Evolutionary conservation across 2,797 vertebrate species (phyloP).

Genomic region (Phataginus tetradactyla): DNA sequence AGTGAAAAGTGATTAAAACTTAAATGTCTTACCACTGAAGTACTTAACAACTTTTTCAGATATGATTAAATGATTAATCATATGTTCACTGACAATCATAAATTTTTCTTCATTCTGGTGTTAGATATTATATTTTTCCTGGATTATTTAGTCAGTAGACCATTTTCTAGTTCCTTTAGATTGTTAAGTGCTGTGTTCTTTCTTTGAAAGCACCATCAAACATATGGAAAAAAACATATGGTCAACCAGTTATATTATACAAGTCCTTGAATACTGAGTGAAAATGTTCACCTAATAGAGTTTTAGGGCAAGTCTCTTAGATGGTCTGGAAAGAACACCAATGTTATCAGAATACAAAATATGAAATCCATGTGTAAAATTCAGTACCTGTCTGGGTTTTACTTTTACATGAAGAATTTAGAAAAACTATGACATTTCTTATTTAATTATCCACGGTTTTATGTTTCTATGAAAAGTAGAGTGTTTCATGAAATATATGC

Average conservation of each 20-base stretch:
- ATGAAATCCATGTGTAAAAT: not conserved
- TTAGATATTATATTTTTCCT: slow-evolving; percentile 21
- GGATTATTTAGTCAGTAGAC: not conserved
- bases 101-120: not conserved
- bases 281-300: slow-evolving; percentile 43
- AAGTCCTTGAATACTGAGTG: not conserved
- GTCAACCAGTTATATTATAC: accelerated
- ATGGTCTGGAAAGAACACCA: not conserved
- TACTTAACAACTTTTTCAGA: slow-evolving; percentile 54
- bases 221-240: slow-evolving; percentile 58
- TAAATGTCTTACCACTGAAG: slow-evolving; percentile 42
- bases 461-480: not conserved
- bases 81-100: not conserved
- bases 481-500: not conserved
- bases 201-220: not conserved
- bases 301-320: not conserved
- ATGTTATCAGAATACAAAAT: not conserved
- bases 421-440: not conserved
- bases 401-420: slow-evolving; percentile 19
- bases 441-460: not conserved
- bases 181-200: not conserved
- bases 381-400: not conserved
- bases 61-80: slow-evolving; percentile 10
- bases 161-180: slow-evolving; percentile 50
- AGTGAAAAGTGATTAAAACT: slow-evolving; percentile 34